These are phyloP conservation scores for Ornithoptera priamus DNA, from an alignment of 2,888 invertebrate genomes.

Conservation along the genomic window DNA sequence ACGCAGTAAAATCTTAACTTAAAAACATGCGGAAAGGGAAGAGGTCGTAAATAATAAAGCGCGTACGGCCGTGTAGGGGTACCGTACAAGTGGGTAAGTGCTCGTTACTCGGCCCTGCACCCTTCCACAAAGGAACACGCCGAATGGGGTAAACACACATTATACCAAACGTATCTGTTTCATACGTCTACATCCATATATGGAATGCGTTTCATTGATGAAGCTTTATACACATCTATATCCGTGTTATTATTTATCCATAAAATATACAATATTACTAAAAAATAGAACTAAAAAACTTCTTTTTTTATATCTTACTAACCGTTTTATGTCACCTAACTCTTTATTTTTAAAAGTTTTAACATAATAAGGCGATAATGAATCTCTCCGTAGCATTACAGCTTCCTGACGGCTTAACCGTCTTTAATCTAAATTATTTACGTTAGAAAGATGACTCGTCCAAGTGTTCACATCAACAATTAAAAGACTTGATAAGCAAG, in stretches of 20 bases:
- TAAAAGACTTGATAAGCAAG: no score
- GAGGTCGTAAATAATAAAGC: conserved; percentile 77
- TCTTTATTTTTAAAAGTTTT: no score
- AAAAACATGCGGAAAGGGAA: conserved; percentile 76
- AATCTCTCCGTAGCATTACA: no score
- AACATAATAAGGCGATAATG: no score
- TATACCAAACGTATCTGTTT: conserved; percentile 66
- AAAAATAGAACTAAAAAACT: background rate
- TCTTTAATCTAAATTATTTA: no score
- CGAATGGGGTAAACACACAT: conserved; percentile 71
- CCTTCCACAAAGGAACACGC: conserved; percentile 68
- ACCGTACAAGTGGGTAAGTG: conserved; percentile 64
- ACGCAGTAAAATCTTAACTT: conserved; percentile 77
- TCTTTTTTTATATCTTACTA: no score
- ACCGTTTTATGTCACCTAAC: no score
- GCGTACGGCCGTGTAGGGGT: conserved; percentile 62
- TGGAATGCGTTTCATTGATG: conserved; percentile 12
- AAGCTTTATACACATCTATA: conserved; percentile 1
- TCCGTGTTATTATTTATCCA: background rate
- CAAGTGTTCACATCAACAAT: no score
- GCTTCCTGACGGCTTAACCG: no score
- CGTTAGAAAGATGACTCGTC: no score
- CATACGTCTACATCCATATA: conserved; percentile 48
- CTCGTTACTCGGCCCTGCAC: conserved; percentile 67
- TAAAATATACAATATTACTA: background rate